phyloP scores from a whole-genome alignment of 1,140 invertebrate species.

The Nixonia krombeini region DNA sequence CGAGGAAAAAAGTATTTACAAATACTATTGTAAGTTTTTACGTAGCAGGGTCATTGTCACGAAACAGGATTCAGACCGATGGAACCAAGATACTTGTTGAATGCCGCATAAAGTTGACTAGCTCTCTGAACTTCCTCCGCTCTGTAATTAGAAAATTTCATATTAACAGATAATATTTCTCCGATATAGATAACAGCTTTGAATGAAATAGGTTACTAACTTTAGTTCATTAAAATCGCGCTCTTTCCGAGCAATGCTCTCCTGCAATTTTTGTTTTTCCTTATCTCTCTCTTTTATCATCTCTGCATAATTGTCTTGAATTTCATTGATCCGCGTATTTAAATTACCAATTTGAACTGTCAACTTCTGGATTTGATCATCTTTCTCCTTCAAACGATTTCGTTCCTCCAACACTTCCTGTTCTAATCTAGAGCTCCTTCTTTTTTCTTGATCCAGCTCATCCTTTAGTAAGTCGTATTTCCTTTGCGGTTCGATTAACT shows the following conservation, averaged over 20 bases:
- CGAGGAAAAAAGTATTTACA: constrained; percentile 2
- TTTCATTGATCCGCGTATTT: constrained; percentile 57
- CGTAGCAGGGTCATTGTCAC: constrained; percentile 6
- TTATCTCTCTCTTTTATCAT: constrained; percentile 50
- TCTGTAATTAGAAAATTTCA: constrained; percentile 41
- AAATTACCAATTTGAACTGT: constrained; percentile 48
- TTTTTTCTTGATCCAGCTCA: constrained; percentile 57
- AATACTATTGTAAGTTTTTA: not conserved
- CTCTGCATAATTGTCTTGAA: constrained; percentile 51
- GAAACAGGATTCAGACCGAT: constrained; percentile 41
- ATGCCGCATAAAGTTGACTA: constrained; percentile 62
- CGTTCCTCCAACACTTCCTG: constrained; percentile 54
- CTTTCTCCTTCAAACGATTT: constrained; percentile 50
- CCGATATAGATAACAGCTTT: not conserved
- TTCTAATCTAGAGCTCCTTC: constrained; percentile 48
- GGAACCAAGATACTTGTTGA: constrained; percentile 62
- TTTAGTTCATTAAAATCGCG: constrained; percentile 57
- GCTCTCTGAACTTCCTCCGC: constrained; percentile 62
- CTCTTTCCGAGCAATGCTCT: constrained; percentile 53
- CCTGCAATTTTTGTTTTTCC: constrained; percentile 53
- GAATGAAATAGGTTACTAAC: constrained; percentile 35
- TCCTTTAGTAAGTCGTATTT: constrained; percentile 57
- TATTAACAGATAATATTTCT: not conserved
- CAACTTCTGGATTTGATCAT: constrained; percentile 54
- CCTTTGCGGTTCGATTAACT: constrained; percentile 62